Evolutionary conservation across 1,140 invertebrate genomes (phyloP).

Genomic region (Papilio polyxenes): DNA sequence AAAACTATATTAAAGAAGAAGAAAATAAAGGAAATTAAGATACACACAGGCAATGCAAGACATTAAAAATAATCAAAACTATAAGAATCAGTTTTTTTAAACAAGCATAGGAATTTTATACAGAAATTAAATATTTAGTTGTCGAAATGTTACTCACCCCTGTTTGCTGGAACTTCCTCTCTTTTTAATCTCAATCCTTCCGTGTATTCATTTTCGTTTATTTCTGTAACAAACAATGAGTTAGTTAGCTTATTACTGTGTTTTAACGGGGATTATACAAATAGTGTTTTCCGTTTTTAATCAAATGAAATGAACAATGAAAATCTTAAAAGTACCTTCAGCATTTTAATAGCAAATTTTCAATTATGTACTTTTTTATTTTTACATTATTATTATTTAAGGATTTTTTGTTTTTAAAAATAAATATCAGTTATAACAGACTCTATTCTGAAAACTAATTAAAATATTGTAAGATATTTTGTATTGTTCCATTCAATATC

Average conservation of each 20-base stretch:
- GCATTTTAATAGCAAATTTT: not conserved
- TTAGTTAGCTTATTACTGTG: not conserved
- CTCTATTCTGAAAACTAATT: too few relatives aligned
- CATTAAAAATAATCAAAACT: conserved; percentile 26
- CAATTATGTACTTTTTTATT: not conserved
- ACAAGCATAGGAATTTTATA: conserved; percentile 40
- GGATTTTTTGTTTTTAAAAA: too few relatives aligned
- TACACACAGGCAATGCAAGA: conserved; percentile 22
- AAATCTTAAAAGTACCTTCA: not conserved
- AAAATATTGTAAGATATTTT: too few relatives aligned
- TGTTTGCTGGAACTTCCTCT: conserved; percentile 74
- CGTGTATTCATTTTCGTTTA: conserved; percentile 64
- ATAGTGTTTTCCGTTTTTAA: not conserved
- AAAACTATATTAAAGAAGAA: conserved; percentile 18
- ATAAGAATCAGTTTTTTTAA: conserved; percentile 30
- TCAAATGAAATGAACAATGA: not conserved
- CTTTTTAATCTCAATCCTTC: conserved; percentile 74
- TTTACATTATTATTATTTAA: not conserved
- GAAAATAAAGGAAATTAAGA: conserved; percentile 28
- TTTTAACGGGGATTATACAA: not conserved
- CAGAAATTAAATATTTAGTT: conserved; percentile 38
- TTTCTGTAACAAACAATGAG: conserved; percentile 64
- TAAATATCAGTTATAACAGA: too few relatives aligned
- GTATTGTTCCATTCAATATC: too few relatives aligned
- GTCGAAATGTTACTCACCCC: conserved; percentile 61